Evolutionary conservation across 2,888 invertebrate genomes (phyloP).

Genomic region (Apodemia duryi): DNA sequence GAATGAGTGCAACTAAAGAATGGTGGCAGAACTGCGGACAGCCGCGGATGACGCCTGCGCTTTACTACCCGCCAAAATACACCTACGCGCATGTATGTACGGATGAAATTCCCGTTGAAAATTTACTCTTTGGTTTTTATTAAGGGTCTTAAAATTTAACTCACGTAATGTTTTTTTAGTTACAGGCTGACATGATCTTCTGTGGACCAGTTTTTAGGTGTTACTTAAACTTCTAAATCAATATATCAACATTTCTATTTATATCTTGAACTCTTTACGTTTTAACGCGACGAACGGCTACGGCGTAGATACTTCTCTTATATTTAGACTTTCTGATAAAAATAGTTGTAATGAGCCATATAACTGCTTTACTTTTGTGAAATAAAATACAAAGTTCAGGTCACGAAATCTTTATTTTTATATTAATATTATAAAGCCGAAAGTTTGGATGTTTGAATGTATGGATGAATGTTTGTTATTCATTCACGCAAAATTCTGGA

Average conservation of each 20-base stretch:
- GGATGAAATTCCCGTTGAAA: slow-evolving; percentile 51
- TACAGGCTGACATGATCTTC: background rate
- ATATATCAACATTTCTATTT: slow-evolving; percentile 28
- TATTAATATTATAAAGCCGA: too few species aligned
- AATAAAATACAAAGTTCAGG: too few species aligned
- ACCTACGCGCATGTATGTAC: slow-evolving; percentile 74
- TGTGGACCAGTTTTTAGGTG: background rate
- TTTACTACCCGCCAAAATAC: slow-evolving; percentile 72
- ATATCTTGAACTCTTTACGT: slow-evolving; percentile 30
- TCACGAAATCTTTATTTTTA: too few species aligned
- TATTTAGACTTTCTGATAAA: background rate
- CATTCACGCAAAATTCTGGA: too few species aligned
- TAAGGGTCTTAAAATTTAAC: background rate
- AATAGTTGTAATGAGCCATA: too few species aligned
- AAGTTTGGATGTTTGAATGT: too few species aligned
- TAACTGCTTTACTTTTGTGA: too few species aligned
- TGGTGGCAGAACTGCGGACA: slow-evolving; percentile 76
- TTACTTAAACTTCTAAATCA: background rate
- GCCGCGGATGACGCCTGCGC: slow-evolving; percentile 62
- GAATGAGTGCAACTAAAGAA: slow-evolving; percentile 71
- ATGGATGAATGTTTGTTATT: too few species aligned
- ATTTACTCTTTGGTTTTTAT: slow-evolving; percentile 40
- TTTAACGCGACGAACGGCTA: slow-evolving; percentile 42
- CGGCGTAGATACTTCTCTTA: slow-evolving; percentile 42
- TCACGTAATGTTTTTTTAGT: background rate